Percentiles rank a stretch among this genome's conserved stretches.
Conservation (phyloP, 2,113 vertebrate genomes). For the Rhynchomys soricoides region DNA sequence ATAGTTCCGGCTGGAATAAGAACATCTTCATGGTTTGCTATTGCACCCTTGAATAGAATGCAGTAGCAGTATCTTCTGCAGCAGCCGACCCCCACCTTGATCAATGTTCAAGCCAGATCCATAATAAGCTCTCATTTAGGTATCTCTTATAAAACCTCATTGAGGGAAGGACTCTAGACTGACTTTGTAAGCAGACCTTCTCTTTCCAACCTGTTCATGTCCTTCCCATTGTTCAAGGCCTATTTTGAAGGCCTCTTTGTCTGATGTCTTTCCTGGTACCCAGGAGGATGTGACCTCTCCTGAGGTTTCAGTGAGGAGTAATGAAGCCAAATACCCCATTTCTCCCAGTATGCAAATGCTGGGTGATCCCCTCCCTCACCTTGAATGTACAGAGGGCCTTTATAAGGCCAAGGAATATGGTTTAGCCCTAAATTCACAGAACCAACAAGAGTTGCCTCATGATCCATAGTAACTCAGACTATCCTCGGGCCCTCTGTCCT, state of each 20-base stretch:
- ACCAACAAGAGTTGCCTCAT: not conserved
- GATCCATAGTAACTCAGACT: not conserved
- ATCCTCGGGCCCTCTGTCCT: not conserved
- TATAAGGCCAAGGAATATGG: not conserved
- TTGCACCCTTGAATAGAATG: slow-evolving; percentile 93
- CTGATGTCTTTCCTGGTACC: not conserved
- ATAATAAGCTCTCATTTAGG: not conserved
- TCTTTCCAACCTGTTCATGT: not conserved
- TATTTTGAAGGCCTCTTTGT: not conserved
- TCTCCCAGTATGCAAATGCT: not conserved
- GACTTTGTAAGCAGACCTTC: not conserved
- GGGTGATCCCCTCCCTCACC: too few relatives aligned
- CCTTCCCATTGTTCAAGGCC: not conserved
- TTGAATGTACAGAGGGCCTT: rapidly evolving
- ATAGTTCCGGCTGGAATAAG: slow-evolving; percentile 92
- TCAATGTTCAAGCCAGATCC: not conserved
- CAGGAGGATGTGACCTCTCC: not conserved
- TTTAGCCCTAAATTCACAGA: not conserved
- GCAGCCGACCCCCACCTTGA: not conserved
- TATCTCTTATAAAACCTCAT: not conserved
- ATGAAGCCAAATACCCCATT: not conserved
- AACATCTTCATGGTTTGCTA: slow-evolving; percentile 89
- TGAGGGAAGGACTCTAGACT: not conserved
- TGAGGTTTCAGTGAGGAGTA: rapidly evolving
- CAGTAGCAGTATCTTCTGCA: slow-evolving; percentile 74